These are phyloP conservation scores for Agrotis ipsilon DNA, from an alignment of 2,888 invertebrate species.

Conservation along the genomic window DNA sequence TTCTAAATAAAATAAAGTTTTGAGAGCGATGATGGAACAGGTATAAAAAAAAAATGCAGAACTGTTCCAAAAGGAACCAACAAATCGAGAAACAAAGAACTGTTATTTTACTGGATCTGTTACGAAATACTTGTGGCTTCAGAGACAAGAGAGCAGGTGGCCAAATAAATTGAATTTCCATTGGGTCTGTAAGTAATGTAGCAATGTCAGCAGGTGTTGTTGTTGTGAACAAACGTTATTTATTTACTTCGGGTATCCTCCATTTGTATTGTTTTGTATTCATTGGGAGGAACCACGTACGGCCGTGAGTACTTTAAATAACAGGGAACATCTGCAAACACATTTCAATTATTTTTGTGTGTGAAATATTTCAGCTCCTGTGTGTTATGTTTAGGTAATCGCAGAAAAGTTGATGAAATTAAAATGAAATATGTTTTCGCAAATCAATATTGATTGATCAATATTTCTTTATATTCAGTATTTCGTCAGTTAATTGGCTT, in stretches of 20 bases:
- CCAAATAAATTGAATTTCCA: constrained; percentile 71
- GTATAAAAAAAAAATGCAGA: constrained; percentile 5
- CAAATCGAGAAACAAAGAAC: neutral
- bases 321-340: constrained; percentile 38
- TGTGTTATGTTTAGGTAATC: neutral
- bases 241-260: constrained; percentile 51
- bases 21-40: neutral
- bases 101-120: constrained; percentile 38
- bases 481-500: constrained; percentile 25
- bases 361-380: constrained; percentile 11
- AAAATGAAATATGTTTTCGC: constrained; percentile 29
- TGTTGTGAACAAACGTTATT: constrained; percentile 41
- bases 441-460: constrained; percentile 28
- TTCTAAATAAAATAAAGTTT: neutral
- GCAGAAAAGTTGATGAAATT: constrained; percentile 2
- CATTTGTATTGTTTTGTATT: constrained; percentile 54
- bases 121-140: constrained; percentile 43
- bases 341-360: constrained; percentile 34
- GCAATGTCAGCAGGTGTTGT: constrained; percentile 63
- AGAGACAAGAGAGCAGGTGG: constrained; percentile 66
- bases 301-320: constrained; percentile 37
- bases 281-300: constrained; percentile 33
- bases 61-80: neutral
- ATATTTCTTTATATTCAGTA: constrained; percentile 23
- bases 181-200: constrained; percentile 56